Conservation (phyloP, 2,797 vertebrate genomes). For the Typhlichthys eigenmanni region DNA sequence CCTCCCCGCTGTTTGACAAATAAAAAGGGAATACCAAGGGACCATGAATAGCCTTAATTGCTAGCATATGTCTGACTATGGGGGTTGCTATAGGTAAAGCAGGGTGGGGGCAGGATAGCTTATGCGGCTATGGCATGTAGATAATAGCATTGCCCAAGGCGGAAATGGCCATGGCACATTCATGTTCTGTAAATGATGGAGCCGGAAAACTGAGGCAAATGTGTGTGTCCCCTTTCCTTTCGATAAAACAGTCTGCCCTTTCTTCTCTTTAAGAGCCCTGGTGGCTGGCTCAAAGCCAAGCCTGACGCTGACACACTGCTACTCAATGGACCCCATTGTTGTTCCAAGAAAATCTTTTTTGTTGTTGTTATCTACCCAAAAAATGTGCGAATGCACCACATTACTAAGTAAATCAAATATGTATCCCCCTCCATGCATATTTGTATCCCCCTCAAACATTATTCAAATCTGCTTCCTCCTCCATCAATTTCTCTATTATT, state of each 20-base stretch:
- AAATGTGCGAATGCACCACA: slow-evolving; percentile 69
- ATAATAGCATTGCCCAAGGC: slow-evolving; percentile 11
- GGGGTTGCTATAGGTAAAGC: slow-evolving; percentile 25
- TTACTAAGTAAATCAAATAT: slow-evolving; percentile 75
- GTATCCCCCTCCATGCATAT: neutral
- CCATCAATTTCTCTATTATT: neutral
- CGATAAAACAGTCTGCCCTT: slow-evolving; percentile 64
- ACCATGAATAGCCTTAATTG: slow-evolving; percentile 25
- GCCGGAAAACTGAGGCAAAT: slow-evolving; percentile 21
- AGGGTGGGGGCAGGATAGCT: slow-evolving; percentile 16
- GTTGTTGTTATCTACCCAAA: slow-evolving; percentile 61
- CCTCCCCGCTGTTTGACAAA: slow-evolving; percentile 19
- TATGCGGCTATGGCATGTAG: slow-evolving; percentile 11
- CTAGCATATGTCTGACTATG: slow-evolving; percentile 10
- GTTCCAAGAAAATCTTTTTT: slow-evolving; percentile 57
- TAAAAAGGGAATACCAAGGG: slow-evolving; percentile 7
- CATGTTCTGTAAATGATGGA: slow-evolving; percentile 30
- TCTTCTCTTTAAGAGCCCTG: slow-evolving; percentile 63
- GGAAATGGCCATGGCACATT: slow-evolving; percentile 31
- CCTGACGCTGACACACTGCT: slow-evolving; percentile 52
- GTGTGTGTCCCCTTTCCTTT: slow-evolving; percentile 46
- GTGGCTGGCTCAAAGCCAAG: slow-evolving; percentile 65
- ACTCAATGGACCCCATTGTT: slow-evolving; percentile 81
- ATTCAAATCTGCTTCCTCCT: slow-evolving; percentile 5
- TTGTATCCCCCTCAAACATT: neutral